phyloP scores from a whole-genome alignment of 2,888 invertebrate genomes.

The Melipona bicolor region DNA sequence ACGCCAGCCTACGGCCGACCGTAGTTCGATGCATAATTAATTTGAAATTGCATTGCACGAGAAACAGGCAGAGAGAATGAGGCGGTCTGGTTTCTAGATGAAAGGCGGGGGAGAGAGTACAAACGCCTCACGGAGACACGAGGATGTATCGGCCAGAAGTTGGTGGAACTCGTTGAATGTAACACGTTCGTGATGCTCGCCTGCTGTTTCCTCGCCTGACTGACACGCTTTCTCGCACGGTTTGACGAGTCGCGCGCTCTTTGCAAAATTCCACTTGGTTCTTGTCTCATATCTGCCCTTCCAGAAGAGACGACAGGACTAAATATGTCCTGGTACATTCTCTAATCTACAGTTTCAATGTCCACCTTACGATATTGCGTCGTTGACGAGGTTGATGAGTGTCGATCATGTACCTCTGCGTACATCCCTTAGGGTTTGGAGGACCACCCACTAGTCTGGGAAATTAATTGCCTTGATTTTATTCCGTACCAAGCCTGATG shows the following conservation, averaged over 20 bases:
- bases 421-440: no score
- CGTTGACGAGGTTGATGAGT: no score
- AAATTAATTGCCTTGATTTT: no score
- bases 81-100: constrained; percentile 3
- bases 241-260: constrained; percentile 59
- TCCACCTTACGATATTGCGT: no score
- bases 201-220: constrained; percentile 56
- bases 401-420: no score
- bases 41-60: constrained; percentile 67
- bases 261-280: background rate
- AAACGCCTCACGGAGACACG: constrained; percentile 21
- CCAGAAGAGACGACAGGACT: no score
- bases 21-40: constrained; percentile 71
- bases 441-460: no score
- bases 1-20: constrained; percentile 65
- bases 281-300: background rate
- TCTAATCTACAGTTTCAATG: no score
- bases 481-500: no score
- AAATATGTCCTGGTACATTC: no score
- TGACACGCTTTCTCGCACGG: constrained; percentile 47
- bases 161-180: constrained; percentile 28
- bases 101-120: constrained; percentile 13
- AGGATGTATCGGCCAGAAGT: constrained; percentile 2
- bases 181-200: constrained; percentile 31
- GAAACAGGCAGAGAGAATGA: constrained; percentile 26